Base-by-base conservation (phyloP, 2,888 invertebrate genomes). In the Elysia crispata region DNA sequence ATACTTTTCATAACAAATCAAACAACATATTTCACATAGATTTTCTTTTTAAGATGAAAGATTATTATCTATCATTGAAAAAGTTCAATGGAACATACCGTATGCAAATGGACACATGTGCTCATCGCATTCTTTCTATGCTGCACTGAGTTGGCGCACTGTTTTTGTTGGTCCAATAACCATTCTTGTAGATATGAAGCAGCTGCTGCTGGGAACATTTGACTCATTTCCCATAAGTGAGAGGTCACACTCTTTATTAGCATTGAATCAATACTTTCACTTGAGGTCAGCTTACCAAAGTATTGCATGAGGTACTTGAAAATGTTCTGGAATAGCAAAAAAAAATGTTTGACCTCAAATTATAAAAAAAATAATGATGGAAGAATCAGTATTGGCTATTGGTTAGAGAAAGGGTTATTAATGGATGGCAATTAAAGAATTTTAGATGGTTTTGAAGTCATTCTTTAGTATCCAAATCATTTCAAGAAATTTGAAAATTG, bases 221-320 rank as follows among this genome's bases (percentile, higher is more conserved):
- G 95, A 0, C 95, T 94, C 83, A 97, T 90, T 88, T 96, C 95
- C 88, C 93, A 94, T n/a, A 94, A 86, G 84, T 92, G 92, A 6
- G 93, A 92, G 18, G 92, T 91, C 31, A 94, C 87, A 84, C 92
- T 90, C 78, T 92, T 90, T 6, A 91, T 83, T 62, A 88, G 84
- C n/a, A 79, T 81, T 15, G 87, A 67, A 73, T 87, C 84, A 41
- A 89, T 87, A 0, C 88, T 87, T 49, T 85, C 86, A 79, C 86
- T 95, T 18, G 87, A 66, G 8, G 86, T 94, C 79, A 94, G 89
- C 86, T 96, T 95, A 87, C 96, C 95, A 11, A 96, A 92, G 89
- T 96, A 95, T 91, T 97, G 96, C 49, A 98, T 90, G 84, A 97
- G 91, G 89, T 95, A 95, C 0, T 95, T 94, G 90, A 96, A 97